Base-by-base conservation (phyloP, 2,797 vertebrate genomes). In the Salarias fasciatus region DNA sequence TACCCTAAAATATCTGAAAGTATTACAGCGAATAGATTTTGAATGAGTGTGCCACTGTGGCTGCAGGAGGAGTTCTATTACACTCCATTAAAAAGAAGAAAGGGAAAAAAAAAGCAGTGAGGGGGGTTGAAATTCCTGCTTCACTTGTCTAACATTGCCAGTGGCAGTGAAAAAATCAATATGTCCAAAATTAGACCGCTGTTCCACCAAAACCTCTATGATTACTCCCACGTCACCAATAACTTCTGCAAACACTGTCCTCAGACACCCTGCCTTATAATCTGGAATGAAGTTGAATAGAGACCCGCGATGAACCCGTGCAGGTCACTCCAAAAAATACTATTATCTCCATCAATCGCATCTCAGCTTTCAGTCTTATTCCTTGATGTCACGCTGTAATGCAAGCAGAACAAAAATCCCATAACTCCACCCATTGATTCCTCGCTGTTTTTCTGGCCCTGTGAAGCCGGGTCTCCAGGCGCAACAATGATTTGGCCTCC, bases 151-250 rank as follows among this genome's bases (percentile, higher is more conserved):
- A 71, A 68, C 65, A 71, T 79, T 71, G 75, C 75, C 77, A 53
- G 62, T 59, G 64, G 79, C 82, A 61, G 53, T 59, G 9, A 43
- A 41, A 54, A 85, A 83, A 85, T 82, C 81, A 83, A 84, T 83
- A 81, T 43, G 37, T 83, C 75, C 62, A 80, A 86, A 87, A 88
- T 84, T 88, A 82, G 55, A 76, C 72, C n/a, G 54, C 79, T 69
- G 76, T 81, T 72, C 51, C 71, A 74, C 53, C 52, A 79, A 83
- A 88, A 82, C 69, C 67, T 54, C 75, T 62, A 61, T 72, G 49
- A 87, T 85, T 80, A 83, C 78, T 82, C 72, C 68, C 61, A 75
- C 55, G 8, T 83, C 71, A 80, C 67, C 73, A 66, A 69, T 79
- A 83, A 79, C 68, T 55, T 58, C 70, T 45, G 49, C 67, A 77